These are phyloP conservation scores for Prinia subflava DNA, from an alignment of 2,113 vertebrate genomes.

Conservation along the genomic window DNA sequence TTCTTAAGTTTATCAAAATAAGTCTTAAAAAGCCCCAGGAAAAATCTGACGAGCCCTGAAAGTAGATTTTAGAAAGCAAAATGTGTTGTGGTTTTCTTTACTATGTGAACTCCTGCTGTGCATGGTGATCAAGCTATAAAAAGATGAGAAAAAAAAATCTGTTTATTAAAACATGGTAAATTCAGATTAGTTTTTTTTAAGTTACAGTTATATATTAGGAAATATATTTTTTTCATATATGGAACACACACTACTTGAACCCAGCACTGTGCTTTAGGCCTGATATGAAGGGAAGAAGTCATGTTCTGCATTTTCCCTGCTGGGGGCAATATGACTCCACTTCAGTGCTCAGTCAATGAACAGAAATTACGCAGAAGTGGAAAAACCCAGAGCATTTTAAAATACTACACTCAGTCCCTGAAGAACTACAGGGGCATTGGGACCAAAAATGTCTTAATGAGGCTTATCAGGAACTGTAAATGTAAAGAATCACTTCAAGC, in stretches of 20 bases:
- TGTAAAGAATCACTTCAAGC: not conserved
- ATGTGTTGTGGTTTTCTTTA: accelerated
- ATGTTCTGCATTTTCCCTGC: slow-evolving; percentile 68
- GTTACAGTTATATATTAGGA: not conserved
- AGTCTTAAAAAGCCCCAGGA: accelerated
- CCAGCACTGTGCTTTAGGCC: not conserved
- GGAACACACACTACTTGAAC: not conserved
- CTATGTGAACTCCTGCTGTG: not conserved
- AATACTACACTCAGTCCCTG: not conserved
- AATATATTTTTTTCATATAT: not conserved
- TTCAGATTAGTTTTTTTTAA: not conserved
- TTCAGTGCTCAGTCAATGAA: not conserved
- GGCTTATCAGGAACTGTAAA: slow-evolving; percentile 47
- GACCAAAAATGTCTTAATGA: slow-evolving; percentile 47
- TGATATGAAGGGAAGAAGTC: not conserved
- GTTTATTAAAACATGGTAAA: not conserved
- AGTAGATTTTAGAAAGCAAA: not conserved
- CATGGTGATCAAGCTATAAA: not conserved
- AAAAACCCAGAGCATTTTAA: slow-evolving; percentile 26
- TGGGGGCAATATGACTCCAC: slow-evolving; percentile 78
- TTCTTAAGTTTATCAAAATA: not conserved
- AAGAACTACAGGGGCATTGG: not conserved
- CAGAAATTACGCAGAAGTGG: not conserved
- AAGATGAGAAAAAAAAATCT: not conserved
- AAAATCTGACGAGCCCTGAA: not conserved